A percentile compares a stretch with the other conserved stretches of the same genome.
Conservation (phyloP, 1,140 invertebrate species). For the Sycobia sp. region DNA sequence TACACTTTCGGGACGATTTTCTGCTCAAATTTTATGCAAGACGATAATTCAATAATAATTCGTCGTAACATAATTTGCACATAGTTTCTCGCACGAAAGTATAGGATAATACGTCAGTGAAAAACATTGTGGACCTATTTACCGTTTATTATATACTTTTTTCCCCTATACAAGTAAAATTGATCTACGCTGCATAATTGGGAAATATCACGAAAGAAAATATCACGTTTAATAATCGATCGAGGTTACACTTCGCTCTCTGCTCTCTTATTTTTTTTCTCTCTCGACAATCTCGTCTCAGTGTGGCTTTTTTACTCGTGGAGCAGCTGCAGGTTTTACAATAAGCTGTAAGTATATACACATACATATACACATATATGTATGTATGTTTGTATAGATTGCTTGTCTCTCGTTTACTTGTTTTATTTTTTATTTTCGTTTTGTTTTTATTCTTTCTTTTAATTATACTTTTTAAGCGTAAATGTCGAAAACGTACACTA, state of each 20-base stretch:
- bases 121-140: slow-evolving; percentile 5
- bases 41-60: slow-evolving; percentile 1
- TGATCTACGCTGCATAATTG: slow-evolving; percentile 27
- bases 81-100: slow-evolving; percentile 1
- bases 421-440: too few species aligned
- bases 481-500: slow-evolving; percentile 22
- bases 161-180: slow-evolving; percentile 8
- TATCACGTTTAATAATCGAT: slow-evolving; percentile 31
- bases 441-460: too few species aligned
- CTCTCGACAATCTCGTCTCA: too few species aligned
- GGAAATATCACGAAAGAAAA: slow-evolving; percentile 31
- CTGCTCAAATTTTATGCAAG: not conserved
- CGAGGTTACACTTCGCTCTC: not conserved
- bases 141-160: not conserved
- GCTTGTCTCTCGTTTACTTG: too few species aligned
- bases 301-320: not conserved
- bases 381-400: too few species aligned
- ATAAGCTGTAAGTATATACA: too few species aligned
- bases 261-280: not conserved
- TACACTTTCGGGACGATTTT: not conserved
- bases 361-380: too few species aligned
- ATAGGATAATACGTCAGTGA: too few species aligned
- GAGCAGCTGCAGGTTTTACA: too few species aligned
- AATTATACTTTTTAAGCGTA: not conserved
- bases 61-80: not conserved